These are phyloP conservation scores for Cynaeus angustus DNA, from an alignment of 2,888 invertebrate species.

Conservation along the genomic window DNA sequence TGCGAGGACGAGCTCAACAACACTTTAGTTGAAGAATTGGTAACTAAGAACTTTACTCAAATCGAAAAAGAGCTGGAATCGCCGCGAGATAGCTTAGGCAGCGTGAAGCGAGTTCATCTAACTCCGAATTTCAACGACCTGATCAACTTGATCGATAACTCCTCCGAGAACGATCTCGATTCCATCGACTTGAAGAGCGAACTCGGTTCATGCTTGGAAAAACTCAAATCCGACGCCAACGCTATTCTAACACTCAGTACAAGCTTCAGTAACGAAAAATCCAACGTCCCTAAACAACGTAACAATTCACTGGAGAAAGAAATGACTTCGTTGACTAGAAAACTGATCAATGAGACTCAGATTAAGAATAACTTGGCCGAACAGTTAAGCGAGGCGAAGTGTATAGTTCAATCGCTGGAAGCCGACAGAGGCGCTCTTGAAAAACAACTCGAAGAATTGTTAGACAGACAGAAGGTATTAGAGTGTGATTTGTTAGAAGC, in stretches of 20 bases:
- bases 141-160: conserved; percentile 76
- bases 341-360: conserved; percentile 65
- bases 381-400: conserved; percentile 77
- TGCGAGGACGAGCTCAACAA: conserved; percentile 88
- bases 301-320: conserved; percentile 60
- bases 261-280: conserved; percentile 53
- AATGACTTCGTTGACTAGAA: conserved; percentile 61
- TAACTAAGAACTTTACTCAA: conserved; percentile 51
- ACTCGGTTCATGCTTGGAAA: conserved; percentile 79
- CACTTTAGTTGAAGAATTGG: conserved; percentile 80
- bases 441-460: conserved; percentile 76
- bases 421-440: conserved; percentile 73
- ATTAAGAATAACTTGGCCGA: conserved; percentile 69
- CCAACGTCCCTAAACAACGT: conserved; percentile 29
- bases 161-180: conserved; percentile 74
- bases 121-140: conserved; percentile 80
- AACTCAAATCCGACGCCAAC: conserved; percentile 81
- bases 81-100: conserved; percentile 51
- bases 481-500: conserved; percentile 72
- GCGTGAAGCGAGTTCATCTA: conserved; percentile 78
- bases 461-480: conserved; percentile 76
- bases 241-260: conserved; percentile 78
- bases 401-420: conserved; percentile 71
- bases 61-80: conserved; percentile 57
- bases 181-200: conserved; percentile 78